Conservation (phyloP, 2,797 vertebrate genomes). For the Poeciliopsis turneri region DNA sequence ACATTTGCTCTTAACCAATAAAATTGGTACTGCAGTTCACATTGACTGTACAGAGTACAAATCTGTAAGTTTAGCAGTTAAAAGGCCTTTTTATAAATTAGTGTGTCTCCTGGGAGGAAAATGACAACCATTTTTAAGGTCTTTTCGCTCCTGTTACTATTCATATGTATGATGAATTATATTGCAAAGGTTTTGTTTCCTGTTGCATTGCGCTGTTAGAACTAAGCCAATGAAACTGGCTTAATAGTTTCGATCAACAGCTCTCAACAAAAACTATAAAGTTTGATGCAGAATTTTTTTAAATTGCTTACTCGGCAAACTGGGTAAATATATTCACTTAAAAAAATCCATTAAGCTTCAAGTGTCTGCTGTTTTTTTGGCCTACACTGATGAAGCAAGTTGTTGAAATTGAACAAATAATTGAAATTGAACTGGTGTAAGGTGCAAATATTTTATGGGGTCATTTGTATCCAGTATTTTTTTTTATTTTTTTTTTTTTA, state of each 20-base stretch:
- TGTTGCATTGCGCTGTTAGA: neutral
- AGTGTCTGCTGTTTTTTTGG: too few relatives aligned
- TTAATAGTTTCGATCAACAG: neutral
- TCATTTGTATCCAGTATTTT: too few relatives aligned
- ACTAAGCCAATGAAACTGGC: neutral
- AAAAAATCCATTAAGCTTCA: too few relatives aligned
- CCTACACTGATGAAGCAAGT: neutral
- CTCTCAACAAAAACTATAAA: neutral
- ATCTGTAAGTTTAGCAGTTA: neutral
- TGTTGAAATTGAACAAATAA: neutral
- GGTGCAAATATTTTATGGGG: neutral
- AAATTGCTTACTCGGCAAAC: too few relatives aligned
- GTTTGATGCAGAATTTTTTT: neutral
- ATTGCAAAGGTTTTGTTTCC: neutral
- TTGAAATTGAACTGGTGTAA: neutral
- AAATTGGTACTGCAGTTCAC: neutral
- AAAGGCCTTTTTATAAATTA: neutral
- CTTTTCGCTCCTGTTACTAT: neutral
- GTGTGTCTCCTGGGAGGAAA: neutral
- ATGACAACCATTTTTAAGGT: neutral
- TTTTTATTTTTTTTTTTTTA: too few relatives aligned
- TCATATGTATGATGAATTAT: neutral
- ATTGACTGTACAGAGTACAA: neutral
- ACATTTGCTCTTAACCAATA: neutral
- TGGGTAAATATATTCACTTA: too few relatives aligned